Conservation (phyloP, 2,113 vertebrate genomes). For the Aphelocoma coerulescens region DNA sequence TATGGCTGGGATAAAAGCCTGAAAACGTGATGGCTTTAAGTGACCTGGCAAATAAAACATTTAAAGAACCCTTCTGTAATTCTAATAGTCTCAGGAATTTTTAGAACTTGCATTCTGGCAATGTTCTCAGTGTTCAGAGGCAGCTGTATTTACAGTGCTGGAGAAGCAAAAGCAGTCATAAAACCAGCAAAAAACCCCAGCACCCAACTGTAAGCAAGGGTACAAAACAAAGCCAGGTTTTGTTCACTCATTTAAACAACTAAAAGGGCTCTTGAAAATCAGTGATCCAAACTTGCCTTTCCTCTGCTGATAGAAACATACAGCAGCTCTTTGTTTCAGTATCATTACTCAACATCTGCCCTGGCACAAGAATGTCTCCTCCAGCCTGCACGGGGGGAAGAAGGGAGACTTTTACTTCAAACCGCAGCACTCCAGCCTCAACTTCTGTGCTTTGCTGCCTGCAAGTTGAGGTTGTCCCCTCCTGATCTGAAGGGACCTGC, state of each 20-base stretch:
- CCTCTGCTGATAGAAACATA: background rate
- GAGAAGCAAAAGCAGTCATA: background rate
- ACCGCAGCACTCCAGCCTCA: background rate
- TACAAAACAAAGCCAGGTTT: background rate
- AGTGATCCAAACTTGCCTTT: background rate
- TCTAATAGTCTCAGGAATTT: background rate
- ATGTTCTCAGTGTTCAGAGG: background rate
- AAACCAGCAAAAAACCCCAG: background rate
- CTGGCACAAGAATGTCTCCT: background rate
- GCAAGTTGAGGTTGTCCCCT: background rate
- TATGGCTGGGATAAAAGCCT: background rate
- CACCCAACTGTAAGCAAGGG: background rate
- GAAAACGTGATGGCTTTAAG: background rate
- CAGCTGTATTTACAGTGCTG: background rate
- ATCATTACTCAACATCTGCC: background rate
- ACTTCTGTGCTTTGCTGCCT: background rate
- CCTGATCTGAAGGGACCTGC: background rate
- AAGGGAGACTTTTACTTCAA: background rate
- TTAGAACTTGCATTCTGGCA: background rate
- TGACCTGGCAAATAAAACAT: background rate
- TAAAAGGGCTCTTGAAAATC: background rate
- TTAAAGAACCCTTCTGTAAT: background rate
- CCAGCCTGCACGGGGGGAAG: background rate
- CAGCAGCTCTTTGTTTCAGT: background rate
- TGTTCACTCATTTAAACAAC: background rate